A percentile compares a stretch with the other conserved stretches of the same genome.
phyloP scores from a whole-genome alignment of 1,140 invertebrate species.

The Helicorthomorpha holstii region DNA sequence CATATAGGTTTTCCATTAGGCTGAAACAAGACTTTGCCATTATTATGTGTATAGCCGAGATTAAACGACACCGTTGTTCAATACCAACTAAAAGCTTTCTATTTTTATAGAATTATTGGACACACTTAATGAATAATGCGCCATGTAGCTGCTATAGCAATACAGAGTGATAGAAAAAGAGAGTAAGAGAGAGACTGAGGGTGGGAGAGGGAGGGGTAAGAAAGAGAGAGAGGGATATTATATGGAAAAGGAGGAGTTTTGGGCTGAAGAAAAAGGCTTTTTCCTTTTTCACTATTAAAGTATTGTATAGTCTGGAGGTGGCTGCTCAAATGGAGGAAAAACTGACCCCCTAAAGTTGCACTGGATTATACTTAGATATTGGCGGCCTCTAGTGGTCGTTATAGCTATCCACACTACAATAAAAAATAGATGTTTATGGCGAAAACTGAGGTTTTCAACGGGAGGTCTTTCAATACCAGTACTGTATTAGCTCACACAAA shows the following conservation, averaged over 20 bases:
- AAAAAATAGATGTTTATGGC: too few species aligned
- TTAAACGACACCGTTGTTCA: constrained; percentile 5
- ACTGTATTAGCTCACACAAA: too few species aligned
- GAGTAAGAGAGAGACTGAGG: neutral
- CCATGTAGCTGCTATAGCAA: neutral
- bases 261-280: too few species aligned
- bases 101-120: constrained; percentile 4
- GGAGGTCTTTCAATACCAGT: too few species aligned
- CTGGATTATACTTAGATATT: too few species aligned
- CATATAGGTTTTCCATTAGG: neutral
- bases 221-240: neutral
- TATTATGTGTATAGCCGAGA: constrained; percentile 2
- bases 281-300: too few species aligned
- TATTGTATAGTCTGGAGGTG: too few species aligned
- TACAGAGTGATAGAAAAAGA: neutral
- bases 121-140: constrained; percentile 3
- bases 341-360: too few species aligned
- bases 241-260: neutral
- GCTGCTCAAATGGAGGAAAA: too few species aligned
- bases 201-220: neutral
- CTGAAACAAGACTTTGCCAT: constrained; percentile 1
- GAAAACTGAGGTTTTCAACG: too few species aligned
- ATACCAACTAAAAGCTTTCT: constrained; percentile 5
- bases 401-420: too few species aligned
- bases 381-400: too few species aligned